Conservation (phyloP, 2,888 invertebrate genomes). For the Dasypogon diadema region DNA sequence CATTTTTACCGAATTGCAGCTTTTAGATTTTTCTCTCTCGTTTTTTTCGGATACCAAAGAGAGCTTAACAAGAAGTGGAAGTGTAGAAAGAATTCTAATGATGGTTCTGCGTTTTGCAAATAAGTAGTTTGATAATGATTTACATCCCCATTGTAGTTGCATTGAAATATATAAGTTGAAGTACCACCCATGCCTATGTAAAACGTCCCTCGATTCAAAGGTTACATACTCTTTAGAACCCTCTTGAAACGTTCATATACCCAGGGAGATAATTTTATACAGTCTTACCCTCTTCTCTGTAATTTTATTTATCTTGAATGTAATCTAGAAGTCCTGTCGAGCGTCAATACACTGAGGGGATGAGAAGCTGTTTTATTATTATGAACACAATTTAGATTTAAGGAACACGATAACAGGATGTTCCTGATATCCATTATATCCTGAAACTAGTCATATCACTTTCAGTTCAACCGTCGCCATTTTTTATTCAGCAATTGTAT, state of each 20-base stretch:
- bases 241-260: neutral
- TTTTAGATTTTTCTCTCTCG: no score
- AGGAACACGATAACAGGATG: neutral
- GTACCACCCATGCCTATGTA: neutral
- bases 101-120: no score
- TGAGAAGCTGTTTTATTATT: neutral
- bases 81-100: no score
- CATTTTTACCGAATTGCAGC: no score
- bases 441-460: neutral
- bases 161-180: no score
- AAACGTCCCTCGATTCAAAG: neutral
- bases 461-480: no score
- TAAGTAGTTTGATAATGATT: no score
- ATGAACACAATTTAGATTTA: neutral
- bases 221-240: neutral
- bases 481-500: no score
- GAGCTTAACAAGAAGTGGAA: no score
- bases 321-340: constrained; percentile 37
- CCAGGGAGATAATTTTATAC: constrained; percentile 27
- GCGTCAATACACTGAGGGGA: neutral
- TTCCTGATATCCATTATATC: neutral
- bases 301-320: constrained; percentile 45
- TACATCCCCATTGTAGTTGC: no score
- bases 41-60: no score
- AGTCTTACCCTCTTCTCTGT: constrained; percentile 33